phyloP scores from a whole-genome alignment of 2,797 vertebrate species.

The Acipenser oxyrinchus region DNA sequence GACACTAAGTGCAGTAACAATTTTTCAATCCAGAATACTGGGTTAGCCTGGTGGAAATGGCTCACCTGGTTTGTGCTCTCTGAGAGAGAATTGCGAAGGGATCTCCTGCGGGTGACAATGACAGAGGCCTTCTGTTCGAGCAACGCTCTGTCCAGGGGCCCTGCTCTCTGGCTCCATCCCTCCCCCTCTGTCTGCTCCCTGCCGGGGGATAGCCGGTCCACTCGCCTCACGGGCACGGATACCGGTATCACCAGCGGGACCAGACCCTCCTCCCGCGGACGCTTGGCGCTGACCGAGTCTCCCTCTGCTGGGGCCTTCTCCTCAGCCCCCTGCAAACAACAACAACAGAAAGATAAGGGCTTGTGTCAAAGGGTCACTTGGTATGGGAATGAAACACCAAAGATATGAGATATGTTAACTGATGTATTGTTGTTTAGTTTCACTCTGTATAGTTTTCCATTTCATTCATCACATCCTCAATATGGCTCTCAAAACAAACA shows the following conservation, averaged over 20 bases:
- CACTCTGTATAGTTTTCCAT: too few relatives aligned
- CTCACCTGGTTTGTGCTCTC: conserved; percentile 74
- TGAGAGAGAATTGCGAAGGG: conserved; percentile 65
- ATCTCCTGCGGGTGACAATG: conserved; percentile 83
- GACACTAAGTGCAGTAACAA: too few relatives aligned
- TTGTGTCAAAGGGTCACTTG: too few relatives aligned
- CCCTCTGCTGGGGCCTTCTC: conserved; percentile 48
- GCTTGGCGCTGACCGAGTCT: conserved; percentile 58
- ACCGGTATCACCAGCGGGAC: conserved; percentile 90
- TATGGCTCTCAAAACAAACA: too few relatives aligned
- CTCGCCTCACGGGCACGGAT: conserved; percentile 82
- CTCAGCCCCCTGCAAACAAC: conserved; percentile 44
- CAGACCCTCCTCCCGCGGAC: conserved; percentile 72
- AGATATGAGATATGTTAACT: too few relatives aligned
- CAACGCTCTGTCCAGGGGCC: conserved; percentile 50
- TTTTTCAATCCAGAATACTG: too few relatives aligned
- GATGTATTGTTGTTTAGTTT: too few relatives aligned
- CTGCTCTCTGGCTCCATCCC: conserved; percentile 47
- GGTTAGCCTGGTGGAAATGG: background rate
- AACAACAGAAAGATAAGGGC: background rate
- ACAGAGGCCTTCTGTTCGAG: conserved; percentile 81
- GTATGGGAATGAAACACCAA: too few relatives aligned
- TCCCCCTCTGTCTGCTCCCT: conserved; percentile 55
- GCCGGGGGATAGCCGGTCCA: conserved; percentile 56
- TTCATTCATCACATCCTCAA: too few relatives aligned